Evolutionary conservation across 2,888 invertebrate genomes (phyloP).

Genomic region (Xanthorhoe designata): DNA sequence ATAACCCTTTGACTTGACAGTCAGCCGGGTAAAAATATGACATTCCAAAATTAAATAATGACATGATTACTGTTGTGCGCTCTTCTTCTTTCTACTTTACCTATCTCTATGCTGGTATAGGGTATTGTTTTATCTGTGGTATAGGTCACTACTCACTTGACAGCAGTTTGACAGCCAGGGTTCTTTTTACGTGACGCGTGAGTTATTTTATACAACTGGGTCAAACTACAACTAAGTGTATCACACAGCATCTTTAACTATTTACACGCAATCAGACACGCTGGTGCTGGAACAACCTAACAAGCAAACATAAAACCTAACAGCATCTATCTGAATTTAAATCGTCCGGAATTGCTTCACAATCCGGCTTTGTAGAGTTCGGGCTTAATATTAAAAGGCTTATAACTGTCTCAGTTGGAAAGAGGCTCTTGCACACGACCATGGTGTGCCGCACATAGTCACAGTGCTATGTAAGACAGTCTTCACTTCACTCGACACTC

Average conservation of each 20-base stretch:
- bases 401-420: constrained; percentile 49
- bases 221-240: neutral
- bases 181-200: too few relatives aligned
- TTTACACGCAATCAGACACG: constrained; percentile 8
- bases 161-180: too few relatives aligned
- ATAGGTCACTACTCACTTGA: too few relatives aligned
- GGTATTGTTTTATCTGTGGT: too few relatives aligned
- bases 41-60: too few relatives aligned
- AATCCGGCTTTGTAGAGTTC: constrained; percentile 40
- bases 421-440: constrained; percentile 18
- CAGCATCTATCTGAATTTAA: constrained; percentile 28
- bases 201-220: neutral
- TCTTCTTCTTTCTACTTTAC: too few relatives aligned
- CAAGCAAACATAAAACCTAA: constrained; percentile 21
- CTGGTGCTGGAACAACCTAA: constrained; percentile 11
- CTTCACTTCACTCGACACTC: too few relatives aligned
- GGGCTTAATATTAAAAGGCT: constrained; percentile 63
- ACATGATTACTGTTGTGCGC: too few relatives aligned
- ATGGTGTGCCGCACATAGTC: neutral
- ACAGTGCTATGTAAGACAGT: too few relatives aligned
- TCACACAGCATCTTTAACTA: constrained; percentile 14
- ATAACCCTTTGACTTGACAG: too few relatives aligned
- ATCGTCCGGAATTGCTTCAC: constrained; percentile 30
- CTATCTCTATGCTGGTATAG: too few relatives aligned
- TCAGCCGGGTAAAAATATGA: too few relatives aligned